Base-by-base conservation (phyloP, 2,797 vertebrate species). In the Megalops cyprinoides region DNA sequence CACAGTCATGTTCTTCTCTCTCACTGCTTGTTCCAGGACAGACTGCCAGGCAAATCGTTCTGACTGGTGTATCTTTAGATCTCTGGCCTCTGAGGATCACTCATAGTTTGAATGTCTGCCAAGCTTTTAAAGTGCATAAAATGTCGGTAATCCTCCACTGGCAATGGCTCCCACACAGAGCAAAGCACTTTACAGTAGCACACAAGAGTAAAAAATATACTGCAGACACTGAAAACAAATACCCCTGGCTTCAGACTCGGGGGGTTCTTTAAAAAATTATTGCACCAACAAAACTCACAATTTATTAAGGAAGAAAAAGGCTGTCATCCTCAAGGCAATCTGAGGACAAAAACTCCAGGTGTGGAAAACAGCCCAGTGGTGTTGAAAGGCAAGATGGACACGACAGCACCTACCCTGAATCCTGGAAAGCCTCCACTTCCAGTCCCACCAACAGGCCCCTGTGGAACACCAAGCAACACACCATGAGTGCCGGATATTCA, bases 341-440 rank as follows among this genome's bases (percentile, higher is more conserved):
- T 77, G 23, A 69, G 49, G 39, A 69, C 31, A 56, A 81, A 48
- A 25, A 31, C 3, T 53, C 34, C 76, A 46, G 46, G 60, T 25
- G 65, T 69, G 31, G 20, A 31, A 23, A 71, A 28, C 23, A 71
- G 37, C 37, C 37, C 67, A 46, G 39, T 9, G 7, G 55, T 77
- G 39, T 44, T 75, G 53, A 23, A 15, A 71, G 42, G 25, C 37
- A 34, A 37, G 79, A 51, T 14, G n/a, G 23, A 42, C 8, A 67
- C 3, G 37, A 65, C n/a, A 23, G 69, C 88, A 96, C 97, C 98
- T 88, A 99, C 98, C 92, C 95, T 96, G 78, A 99, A 91, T 62
- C 98, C 98, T 82, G 97, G 96, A 91, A 99, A 99, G 76, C 98
- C 98, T 39, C 91, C 84, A 79, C 95, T 97, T 55, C 98, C 98